Conservation (phyloP, 2,797 vertebrate species). For the Lindbergichthys nudifrons region DNA sequence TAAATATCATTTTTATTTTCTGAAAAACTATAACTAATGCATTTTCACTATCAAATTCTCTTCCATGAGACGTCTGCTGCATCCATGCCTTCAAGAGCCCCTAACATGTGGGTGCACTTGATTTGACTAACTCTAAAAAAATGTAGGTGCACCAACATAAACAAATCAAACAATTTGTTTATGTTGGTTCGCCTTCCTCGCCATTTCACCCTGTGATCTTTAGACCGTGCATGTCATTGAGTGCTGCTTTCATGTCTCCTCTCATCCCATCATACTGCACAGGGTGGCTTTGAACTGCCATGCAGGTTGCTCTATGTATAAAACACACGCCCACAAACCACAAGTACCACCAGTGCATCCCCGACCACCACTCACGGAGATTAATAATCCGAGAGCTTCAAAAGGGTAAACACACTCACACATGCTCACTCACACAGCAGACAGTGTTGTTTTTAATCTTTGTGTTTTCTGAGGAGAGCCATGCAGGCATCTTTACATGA, state of each 20-base stretch:
- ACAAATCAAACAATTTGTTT: conserved; percentile 61
- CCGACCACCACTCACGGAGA: conserved; percentile 46
- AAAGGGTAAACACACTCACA: conserved; percentile 40
- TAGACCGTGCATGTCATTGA: conserved; percentile 54
- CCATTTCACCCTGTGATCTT: conserved; percentile 74
- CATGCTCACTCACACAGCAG: conserved; percentile 1
- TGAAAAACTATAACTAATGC: neutral
- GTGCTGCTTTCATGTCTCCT: conserved; percentile 83
- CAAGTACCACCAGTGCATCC: conserved; percentile 62
- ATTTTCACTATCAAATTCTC: conserved; percentile 20
- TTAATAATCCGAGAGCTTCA: conserved; percentile 61
- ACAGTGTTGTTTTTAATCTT: conserved; percentile 44
- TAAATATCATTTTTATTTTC: neutral
- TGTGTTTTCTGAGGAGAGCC: conserved; percentile 32
- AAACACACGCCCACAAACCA: conserved; percentile 53
- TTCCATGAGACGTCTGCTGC: conserved; percentile 35
- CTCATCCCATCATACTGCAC: conserved; percentile 58
- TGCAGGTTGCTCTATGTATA: conserved; percentile 72
- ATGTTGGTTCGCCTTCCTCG: conserved; percentile 64
- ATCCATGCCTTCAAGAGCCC: conserved; percentile 45
- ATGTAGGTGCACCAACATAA: conserved; percentile 48
- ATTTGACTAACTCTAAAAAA: conserved; percentile 55
- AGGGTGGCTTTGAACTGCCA: conserved; percentile 79
- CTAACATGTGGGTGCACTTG: conserved; percentile 70
- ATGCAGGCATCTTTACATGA: conserved; percentile 16